These are phyloP conservation scores for Agapornis roseicollis DNA, from an alignment of 2,113 vertebrate species.

Conservation along the genomic window DNA sequence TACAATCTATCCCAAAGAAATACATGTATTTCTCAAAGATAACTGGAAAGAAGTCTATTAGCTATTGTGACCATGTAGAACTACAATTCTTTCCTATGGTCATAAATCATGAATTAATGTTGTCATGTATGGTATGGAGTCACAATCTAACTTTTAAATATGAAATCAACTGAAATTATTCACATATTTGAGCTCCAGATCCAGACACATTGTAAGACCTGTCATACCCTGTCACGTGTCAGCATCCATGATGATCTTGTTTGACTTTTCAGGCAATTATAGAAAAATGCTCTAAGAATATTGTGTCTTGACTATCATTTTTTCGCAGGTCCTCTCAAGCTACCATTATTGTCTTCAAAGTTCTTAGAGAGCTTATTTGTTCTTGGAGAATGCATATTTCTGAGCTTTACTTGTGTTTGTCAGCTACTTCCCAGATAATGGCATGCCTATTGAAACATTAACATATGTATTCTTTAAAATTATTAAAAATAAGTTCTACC, in stretches of 20 bases:
- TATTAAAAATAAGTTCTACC: not conserved
- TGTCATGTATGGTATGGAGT: not conserved
- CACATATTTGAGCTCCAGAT: not conserved
- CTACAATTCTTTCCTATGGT: not conserved
- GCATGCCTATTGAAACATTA: not conserved
- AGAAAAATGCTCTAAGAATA: not conserved
- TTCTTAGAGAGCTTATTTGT: not conserved
- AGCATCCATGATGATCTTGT: not conserved
- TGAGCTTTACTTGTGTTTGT: not conserved
- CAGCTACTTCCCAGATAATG: not conserved
- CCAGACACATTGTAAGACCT: not conserved
- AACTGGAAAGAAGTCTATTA: not conserved
- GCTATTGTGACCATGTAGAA: not conserved
- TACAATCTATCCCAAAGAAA: not conserved
- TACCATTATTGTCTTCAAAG: not conserved
- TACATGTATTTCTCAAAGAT: not conserved
- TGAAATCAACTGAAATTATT: not conserved
- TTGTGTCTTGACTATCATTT: not conserved
- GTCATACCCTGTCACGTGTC: not conserved
- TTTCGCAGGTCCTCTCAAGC: not conserved
- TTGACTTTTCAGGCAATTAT: not conserved
- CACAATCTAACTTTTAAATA: not conserved
- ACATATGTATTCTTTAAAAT: not conserved
- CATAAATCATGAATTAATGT: not conserved
- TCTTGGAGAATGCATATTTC: not conserved